Evolutionary conservation across 2,888 invertebrate genomes (phyloP), one percentile per base, ranked within the genome.

Genomic region (Tetanocera ferruginea): DNA sequence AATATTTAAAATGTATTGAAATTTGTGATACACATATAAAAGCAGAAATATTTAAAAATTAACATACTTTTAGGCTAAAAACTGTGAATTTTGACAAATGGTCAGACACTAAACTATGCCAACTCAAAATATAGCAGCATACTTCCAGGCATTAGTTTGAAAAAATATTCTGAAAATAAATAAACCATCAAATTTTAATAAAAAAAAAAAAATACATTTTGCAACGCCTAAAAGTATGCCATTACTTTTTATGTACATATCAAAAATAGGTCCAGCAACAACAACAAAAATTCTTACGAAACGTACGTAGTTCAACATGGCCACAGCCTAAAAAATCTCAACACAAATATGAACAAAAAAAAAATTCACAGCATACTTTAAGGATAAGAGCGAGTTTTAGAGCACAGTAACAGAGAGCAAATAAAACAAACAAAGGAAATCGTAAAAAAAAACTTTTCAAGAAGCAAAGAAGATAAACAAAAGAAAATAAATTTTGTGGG

Each of bases 261-360:
- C 23, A 55, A 55, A 31, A 17, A 55, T 34, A 57, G 19, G n/a
- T 55, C 19, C 52, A 60, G 28, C 19, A 19, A 31, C 19, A 25
- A 17, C 49, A 69, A 71, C 25, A 74, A 64, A 28, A 31, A 34
- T 57, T 9, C 23, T 11, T 25, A 19, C 23, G 14, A 17, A 25
- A 31, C 19, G 14, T 55, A 25, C 43, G 28, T 17, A 49, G 55
- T 34, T 72, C 75, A 51, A 79, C 75, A 76, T 57, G 57, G 62
- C 52, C 79, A 76, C 79, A 80, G 74, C 77, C 76, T 76, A 55
- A 66, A 78, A 78, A 66, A 25, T 52, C 5, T 28, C 71, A 73
- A 76, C 14, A 28, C 9, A 37, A 49, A 19, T 11, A 5, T 31
- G 31, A 67, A 34, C 31, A 72, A 60, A 57, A 34, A 52, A 69